Evolutionary conservation across 2,113 vertebrate species (phyloP).

Genomic region (Macaca nemestrina): DNA sequence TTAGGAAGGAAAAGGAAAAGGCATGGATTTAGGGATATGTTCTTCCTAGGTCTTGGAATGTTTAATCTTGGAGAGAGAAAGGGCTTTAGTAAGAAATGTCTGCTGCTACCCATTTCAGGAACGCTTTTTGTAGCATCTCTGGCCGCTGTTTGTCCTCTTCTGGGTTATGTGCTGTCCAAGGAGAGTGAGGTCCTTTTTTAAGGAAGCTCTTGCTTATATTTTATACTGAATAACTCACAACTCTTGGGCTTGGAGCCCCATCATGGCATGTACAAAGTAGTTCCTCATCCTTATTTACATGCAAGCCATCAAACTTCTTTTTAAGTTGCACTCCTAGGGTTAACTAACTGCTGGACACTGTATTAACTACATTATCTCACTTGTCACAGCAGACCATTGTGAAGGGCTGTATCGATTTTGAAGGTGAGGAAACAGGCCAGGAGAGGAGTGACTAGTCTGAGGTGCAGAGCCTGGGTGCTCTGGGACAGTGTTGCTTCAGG

Average conservation of each 20-base stretch:
- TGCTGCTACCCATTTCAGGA: background rate
- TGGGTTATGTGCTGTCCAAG: background rate
- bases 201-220: background rate
- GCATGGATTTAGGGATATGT: fast-evolving
- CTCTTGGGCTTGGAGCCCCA: background rate
- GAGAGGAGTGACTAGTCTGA: background rate
- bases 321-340: background rate
- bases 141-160: background rate
- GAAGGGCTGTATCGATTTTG: background rate
- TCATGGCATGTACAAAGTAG: background rate
- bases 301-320: background rate
- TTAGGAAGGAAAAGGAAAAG: background rate
- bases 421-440: background rate
- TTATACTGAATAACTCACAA: background rate
- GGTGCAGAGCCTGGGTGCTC: background rate
- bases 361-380: background rate
- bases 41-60: background rate
- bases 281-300: background rate
- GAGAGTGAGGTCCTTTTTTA: background rate
- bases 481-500: background rate
- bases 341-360: fast-evolving
- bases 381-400: background rate
- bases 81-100: background rate
- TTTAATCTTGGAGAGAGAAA: background rate
- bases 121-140: background rate